Evolutionary conservation across 2,888 invertebrate species (phyloP), one percentile per base, ranked within the genome.

Genomic region (Habroteleia sp.): DNA sequence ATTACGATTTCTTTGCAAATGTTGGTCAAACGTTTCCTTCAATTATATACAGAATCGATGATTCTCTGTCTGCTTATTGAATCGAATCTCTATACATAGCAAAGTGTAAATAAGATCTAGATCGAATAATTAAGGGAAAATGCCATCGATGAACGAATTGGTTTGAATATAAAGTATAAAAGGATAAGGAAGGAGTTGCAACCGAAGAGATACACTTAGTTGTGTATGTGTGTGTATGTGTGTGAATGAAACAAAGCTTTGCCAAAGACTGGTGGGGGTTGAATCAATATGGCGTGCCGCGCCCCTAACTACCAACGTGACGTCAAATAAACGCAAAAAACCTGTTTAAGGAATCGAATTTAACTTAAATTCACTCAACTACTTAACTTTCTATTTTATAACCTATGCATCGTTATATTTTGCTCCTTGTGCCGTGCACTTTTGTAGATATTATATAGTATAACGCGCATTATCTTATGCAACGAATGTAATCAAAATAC

Each of bases 261-360:
- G 75, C 66, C 50, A 56, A 54, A 62, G 27, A 33, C 33, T 46
- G 41, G 82, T 80, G 80, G 82, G 82, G 79, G 75, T 73, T 52
- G 77, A 83, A 83, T 83, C 83, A 83, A 83, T 83, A 83, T 82
- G 80, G 79, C 80, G 77, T 80, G 81, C 82, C 83, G 82, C 83
- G 80, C 82, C 83, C 82, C 82, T 83, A 80, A 80, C 80, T 81
- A 76, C 77, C 79, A 77, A 69, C 74, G 78, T 83, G 81, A 83
- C 83, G 83, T 83, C 82, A 82, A 62, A 62, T 76, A 42, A 66
- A 65, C 58, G 20, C 23, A 72, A 75, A 75, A 68, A 74, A 50
- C 17, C 31, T 46, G 74, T 31, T 46, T 29, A 41, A 60, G 39
- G 31, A 58, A 44, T 52, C 48, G 66, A 60, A 66, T 66, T 58